A percentile compares a stretch with the other conserved stretches of the same genome.
These are phyloP conservation scores for Meloidogyne floridensis DNA, from an alignment of 1,140 invertebrate species.

Conservation along the genomic window DNA sequence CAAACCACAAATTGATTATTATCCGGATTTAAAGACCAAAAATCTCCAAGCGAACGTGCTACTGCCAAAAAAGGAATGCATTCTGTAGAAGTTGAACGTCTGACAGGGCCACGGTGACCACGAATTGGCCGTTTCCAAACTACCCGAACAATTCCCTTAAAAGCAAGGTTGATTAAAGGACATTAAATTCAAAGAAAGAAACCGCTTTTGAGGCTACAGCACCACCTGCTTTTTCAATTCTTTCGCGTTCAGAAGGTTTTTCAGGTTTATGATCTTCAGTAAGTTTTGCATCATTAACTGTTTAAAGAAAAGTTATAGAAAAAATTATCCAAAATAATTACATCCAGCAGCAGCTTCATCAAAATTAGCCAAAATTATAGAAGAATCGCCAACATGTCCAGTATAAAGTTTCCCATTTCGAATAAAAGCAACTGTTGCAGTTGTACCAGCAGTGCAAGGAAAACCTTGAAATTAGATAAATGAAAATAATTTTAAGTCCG, in stretches of 20 bases:
- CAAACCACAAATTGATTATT: conserved; percentile 44
- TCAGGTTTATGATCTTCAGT: conserved; percentile 46
- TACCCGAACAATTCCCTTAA: conserved; percentile 33
- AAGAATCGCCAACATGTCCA: conserved; percentile 46
- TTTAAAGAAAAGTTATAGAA: neutral
- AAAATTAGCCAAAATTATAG: conserved; percentile 38
- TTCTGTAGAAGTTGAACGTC: conserved; percentile 41
- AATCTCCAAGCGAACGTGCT: conserved; percentile 42
- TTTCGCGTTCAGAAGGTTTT: conserved; percentile 18
- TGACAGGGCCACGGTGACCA: conserved; percentile 34
- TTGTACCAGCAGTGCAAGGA: conserved; percentile 42
- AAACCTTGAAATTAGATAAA: conserved; percentile 23
- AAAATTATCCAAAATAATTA: neutral
- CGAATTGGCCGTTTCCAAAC: conserved; percentile 43
- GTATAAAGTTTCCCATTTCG: conserved; percentile 43
- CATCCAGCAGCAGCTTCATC: conserved; percentile 23
- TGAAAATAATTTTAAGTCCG: neutral
- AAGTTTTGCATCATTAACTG: conserved; percentile 35
- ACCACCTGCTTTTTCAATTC: conserved; percentile 40
- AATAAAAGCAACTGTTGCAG: conserved; percentile 36
- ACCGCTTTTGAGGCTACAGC: conserved; percentile 11
- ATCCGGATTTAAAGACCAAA: conserved; percentile 43
- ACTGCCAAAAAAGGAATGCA: conserved; percentile 42
- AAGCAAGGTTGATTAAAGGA: neutral
- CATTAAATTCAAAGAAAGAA: neutral